A percentile compares a stretch with the other conserved stretches of the same genome.
Evolutionary conservation across 2,888 invertebrate species (phyloP).

Genomic region (Yponomeuta cagnagella): DNA sequence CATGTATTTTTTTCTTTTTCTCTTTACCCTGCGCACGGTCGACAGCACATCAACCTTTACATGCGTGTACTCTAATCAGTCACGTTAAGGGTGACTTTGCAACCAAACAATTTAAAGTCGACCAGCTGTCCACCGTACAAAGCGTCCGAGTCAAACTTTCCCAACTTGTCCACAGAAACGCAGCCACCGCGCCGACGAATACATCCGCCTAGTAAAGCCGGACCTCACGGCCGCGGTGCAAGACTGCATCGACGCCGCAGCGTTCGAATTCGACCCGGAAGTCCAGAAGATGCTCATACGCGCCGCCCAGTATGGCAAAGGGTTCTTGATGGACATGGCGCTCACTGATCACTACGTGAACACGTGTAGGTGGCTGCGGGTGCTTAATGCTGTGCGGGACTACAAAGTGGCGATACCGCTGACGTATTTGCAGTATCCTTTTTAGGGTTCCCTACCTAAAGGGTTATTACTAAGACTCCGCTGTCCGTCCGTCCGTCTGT

Average conservation of each 20-base stretch:
- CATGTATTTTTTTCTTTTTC: too few species aligned
- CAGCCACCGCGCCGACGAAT: slow-evolving; percentile 95
- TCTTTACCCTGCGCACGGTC: too few species aligned
- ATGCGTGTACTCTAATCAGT: too few species aligned
- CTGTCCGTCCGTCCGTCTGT: too few species aligned
- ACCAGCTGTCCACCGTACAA: too few species aligned
- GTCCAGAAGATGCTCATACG: slow-evolving; percentile 92
- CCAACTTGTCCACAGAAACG: slow-evolving; percentile 75
- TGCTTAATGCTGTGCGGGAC: slow-evolving; percentile 92
- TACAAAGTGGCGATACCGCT: slow-evolving; percentile 92
- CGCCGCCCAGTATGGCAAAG: slow-evolving; percentile 97
- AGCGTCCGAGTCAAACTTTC: too few species aligned
- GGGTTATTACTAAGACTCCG: too few species aligned
- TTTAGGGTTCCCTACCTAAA: slow-evolving; percentile 24
- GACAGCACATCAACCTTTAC: too few species aligned
- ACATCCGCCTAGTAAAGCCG: slow-evolving; percentile 89
- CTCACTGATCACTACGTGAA: slow-evolving; percentile 86
- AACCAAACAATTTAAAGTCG: too few species aligned
- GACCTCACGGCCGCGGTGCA: slow-evolving; percentile 88
- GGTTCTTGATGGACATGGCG: slow-evolving; percentile 85
- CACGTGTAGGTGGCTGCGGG: slow-evolving; percentile 89
- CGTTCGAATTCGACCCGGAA: slow-evolving; percentile 90
- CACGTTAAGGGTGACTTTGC: too few species aligned
- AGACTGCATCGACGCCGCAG: slow-evolving; percentile 95
- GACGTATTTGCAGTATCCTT: slow-evolving; percentile 92